Evolutionary conservation across 2,888 invertebrate species (phyloP).

Genomic region (Emmelina monodactyla): DNA sequence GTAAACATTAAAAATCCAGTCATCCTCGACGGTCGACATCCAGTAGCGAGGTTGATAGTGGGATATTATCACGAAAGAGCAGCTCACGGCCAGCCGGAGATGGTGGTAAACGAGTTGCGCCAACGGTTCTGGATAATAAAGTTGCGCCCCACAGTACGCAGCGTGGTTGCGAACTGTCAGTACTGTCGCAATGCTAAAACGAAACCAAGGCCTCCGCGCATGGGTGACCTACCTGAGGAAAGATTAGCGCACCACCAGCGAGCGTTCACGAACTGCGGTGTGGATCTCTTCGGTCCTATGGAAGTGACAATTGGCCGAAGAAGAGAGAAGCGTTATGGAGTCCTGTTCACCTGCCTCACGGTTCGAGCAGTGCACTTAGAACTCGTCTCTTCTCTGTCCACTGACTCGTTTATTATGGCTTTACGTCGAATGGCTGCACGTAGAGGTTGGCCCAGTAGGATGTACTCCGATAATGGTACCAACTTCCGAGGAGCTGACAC

Average conservation of each 20-base stretch:
- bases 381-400: too few relatives aligned
- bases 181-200: conserved; percentile 13
- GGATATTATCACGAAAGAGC: conserved; percentile 8
- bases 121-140: conserved; percentile 11
- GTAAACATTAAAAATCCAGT: conserved; percentile 12
- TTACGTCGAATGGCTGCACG: conserved; percentile 14
- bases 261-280: conserved; percentile 16
- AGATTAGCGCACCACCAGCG: conserved; percentile 16
- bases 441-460: conserved; percentile 12
- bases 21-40: conserved; percentile 13
- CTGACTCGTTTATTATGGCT: conserved; percentile 11
- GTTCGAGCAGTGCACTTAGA: conserved; percentile 16
- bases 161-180: conserved; percentile 14
- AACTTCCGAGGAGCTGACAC: conserved; percentile 15
- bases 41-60: conserved; percentile 11
- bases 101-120: conserved; percentile 9
- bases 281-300: conserved; percentile 18
- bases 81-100: conserved; percentile 12
- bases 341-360: conserved; percentile 18
- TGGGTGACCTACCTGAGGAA: conserved; percentile 18
- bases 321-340: conserved; percentile 15
- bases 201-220: conserved; percentile 13
- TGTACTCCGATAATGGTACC: conserved; percentile 16
- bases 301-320: conserved; percentile 15
- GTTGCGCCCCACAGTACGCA: conserved; percentile 15